phyloP scores from a whole-genome alignment of 1,140 invertebrate species.

The Paralvinella palmiformis region DNA sequence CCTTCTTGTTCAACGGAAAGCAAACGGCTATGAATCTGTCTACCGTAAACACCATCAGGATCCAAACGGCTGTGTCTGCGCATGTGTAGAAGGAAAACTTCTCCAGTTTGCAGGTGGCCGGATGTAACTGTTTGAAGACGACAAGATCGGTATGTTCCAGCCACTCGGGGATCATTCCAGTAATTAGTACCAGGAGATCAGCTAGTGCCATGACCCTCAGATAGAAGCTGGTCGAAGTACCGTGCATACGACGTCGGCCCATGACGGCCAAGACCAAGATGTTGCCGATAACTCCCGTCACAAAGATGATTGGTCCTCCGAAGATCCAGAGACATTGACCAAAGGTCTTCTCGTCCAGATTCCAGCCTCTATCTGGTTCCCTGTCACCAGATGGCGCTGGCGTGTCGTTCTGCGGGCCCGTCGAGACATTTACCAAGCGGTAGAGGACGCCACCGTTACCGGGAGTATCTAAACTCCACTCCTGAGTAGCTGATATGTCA shows the following conservation, averaged over 20 bases:
- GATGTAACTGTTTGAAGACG: constrained; percentile 12
- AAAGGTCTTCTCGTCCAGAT: too few species aligned
- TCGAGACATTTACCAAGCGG: too few species aligned
- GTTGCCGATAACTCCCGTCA: constrained; percentile 17
- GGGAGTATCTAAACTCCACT: too few species aligned
- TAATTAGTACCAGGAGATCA: constrained; percentile 10
- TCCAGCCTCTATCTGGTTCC: too few species aligned
- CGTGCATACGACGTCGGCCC: constrained; percentile 10
- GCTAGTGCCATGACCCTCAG: constrained; percentile 15
- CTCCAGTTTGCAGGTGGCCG: constrained; percentile 22
- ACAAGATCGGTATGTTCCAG: constrained; percentile 8
- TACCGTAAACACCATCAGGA: constrained; percentile 23
- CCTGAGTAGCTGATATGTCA: too few species aligned
- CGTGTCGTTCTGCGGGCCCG: too few species aligned
- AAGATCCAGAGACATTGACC: constrained; percentile 21
- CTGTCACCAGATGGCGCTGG: too few species aligned
- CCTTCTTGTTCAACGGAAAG: constrained; percentile 19
- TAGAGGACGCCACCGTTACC: too few species aligned
- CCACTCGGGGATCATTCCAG: constrained; percentile 20
- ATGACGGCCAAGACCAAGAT: constrained; percentile 17
- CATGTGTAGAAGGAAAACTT: constrained; percentile 20
- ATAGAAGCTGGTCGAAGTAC: constrained; percentile 16
- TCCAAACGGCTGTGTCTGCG: constrained; percentile 24
- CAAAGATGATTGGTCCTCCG: constrained; percentile 17
- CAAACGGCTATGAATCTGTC: constrained; percentile 27